Conservation (phyloP, 2,888 invertebrate species). For the Copidosoma aretas region DNA sequence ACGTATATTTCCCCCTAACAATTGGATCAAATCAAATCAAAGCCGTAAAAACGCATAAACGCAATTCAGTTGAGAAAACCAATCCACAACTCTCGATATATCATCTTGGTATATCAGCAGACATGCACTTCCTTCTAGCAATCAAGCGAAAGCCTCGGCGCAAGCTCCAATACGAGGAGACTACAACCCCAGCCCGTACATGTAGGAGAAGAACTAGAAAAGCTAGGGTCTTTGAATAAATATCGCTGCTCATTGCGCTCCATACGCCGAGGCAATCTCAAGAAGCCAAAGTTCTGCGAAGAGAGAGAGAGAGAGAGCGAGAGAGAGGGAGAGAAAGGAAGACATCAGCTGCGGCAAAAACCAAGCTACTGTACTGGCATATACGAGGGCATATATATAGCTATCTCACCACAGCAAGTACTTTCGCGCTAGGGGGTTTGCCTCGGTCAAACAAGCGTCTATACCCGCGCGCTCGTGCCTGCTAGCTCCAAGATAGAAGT, state of each 20-base stretch:
- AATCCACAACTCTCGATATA: not conserved
- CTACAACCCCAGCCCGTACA: no score
- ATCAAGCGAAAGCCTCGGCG: not conserved
- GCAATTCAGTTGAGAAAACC: not conserved
- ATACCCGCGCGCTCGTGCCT: not conserved
- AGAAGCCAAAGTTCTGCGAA: slow-evolving; percentile 19
- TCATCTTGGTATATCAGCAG: not conserved
- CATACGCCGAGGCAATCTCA: slow-evolving; percentile 19
- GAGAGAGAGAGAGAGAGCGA: no score
- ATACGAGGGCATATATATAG: not conserved
- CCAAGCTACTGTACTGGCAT: not conserved
- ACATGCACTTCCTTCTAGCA: not conserved
- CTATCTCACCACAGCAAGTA: not conserved
- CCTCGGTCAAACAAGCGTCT: slow-evolving; percentile 31
- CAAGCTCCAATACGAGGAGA: not conserved
- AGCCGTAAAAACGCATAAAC: not conserved
- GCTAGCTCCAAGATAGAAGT: not conserved
- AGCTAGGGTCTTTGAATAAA: slow-evolving; percentile 12
- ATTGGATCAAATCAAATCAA: not conserved
- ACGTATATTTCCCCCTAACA: not conserved
- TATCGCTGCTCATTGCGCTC: not conserved
- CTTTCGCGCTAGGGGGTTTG: slow-evolving; percentile 15
- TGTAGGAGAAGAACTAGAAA: no score
- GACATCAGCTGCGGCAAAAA: not conserved
- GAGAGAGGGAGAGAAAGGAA: no score